Evolutionary conservation across 2,888 invertebrate species (phyloP).

Genomic region (Allolobophora icterica): DNA sequence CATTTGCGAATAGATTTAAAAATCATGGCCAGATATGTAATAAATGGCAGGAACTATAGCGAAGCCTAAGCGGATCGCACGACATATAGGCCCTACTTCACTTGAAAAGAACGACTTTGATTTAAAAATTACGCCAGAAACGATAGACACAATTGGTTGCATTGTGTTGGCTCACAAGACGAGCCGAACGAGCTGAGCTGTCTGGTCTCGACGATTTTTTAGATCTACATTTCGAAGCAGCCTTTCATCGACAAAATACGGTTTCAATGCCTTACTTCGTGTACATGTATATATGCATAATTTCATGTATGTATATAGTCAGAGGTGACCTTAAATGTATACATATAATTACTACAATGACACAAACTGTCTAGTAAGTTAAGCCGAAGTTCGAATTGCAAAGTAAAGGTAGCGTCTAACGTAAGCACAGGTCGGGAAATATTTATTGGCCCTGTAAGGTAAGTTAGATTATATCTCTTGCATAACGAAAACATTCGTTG

Average conservation of each 20-base stretch:
- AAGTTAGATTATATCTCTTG: too few species aligned
- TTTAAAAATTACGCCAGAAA: neutral
- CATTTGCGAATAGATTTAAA: neutral
- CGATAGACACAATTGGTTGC: neutral
- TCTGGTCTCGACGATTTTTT: neutral
- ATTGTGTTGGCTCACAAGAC: neutral
- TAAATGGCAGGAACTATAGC: neutral
- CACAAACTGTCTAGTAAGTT: neutral
- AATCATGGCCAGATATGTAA: neutral
- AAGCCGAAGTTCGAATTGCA: neutral
- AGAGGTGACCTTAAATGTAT: neutral
- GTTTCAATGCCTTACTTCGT: neutral
- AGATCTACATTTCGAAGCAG: neutral
- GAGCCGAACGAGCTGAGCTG: neutral
- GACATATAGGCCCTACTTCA: too few species aligned
- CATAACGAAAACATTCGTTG: too few species aligned
- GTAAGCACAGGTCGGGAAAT: neutral
- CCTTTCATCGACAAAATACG: neutral
- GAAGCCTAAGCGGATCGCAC: neutral
- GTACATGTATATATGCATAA: neutral
- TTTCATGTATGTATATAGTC: neutral
- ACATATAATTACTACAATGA: too few species aligned
- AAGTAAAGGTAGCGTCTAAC: neutral
- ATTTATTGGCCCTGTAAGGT: neutral
- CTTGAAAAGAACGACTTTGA: neutral